These are phyloP conservation scores for Cinclus cinclus DNA, from an alignment of 2,113 vertebrate genomes.

Conservation along the genomic window DNA sequence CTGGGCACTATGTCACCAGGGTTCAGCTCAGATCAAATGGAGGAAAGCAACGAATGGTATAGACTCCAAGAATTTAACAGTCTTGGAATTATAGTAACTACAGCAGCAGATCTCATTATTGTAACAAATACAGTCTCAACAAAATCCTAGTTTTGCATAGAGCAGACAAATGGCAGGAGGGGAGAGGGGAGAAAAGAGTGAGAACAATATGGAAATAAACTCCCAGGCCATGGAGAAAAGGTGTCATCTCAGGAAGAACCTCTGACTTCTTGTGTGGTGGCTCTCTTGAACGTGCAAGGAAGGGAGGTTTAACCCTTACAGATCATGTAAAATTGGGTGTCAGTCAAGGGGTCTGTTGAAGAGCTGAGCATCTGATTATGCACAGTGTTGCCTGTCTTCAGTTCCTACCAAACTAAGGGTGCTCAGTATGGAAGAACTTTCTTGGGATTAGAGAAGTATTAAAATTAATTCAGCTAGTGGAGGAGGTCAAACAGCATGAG, in stretches of 20 bases:
- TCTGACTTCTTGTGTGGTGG: background rate
- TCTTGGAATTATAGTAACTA: background rate
- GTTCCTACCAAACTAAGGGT: background rate
- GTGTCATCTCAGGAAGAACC: background rate
- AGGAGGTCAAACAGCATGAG: background rate
- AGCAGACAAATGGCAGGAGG: background rate
- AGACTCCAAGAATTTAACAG: background rate
- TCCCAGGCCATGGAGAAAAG: background rate
- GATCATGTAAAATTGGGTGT: background rate
- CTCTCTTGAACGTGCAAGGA: background rate
- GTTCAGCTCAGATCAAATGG: background rate
- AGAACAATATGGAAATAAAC: background rate
- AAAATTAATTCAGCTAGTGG: background rate
- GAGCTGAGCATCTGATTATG: background rate
- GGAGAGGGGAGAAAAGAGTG: background rate
- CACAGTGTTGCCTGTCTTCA: background rate
- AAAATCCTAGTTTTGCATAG: background rate
- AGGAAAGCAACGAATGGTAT: background rate
- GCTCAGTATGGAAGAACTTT: background rate
- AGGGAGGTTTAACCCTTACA: background rate
- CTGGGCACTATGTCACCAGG: background rate
- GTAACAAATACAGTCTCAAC: background rate
- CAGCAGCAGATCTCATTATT: background rate
- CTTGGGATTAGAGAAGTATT: background rate
- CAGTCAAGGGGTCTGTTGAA: background rate